Evolutionary conservation across 2,888 invertebrate species (phyloP).

Genomic region (Muscina levida): DNA sequence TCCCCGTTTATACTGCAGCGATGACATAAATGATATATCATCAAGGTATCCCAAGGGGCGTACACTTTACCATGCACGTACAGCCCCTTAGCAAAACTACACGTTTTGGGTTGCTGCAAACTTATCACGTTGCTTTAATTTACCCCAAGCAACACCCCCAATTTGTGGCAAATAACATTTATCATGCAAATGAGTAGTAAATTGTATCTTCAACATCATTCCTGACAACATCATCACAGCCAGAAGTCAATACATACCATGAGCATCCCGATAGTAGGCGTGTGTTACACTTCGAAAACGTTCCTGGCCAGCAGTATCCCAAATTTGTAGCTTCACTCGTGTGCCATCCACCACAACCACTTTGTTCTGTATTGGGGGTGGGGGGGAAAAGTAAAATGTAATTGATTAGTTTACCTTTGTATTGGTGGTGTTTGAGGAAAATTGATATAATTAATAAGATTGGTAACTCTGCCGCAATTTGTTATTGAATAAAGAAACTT

Average conservation of each 20-base stretch:
- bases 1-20: too few relatives aligned
- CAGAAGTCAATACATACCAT: constrained; percentile 86
- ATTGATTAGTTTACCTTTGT: background rate
- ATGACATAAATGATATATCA: too few relatives aligned
- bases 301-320: constrained; percentile 98
- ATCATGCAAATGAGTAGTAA: too few relatives aligned
- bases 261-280: constrained; percentile 96
- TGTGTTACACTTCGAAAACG: constrained; percentile 96
- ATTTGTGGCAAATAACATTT: too few relatives aligned
- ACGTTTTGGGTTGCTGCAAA: too few relatives aligned
- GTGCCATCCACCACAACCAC: constrained; percentile 90
- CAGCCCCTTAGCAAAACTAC: too few relatives aligned
- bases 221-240: too few relatives aligned
- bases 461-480: constrained; percentile 40
- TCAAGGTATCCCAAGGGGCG: too few relatives aligned
- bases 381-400: constrained; percentile 10
- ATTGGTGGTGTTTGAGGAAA: background rate
- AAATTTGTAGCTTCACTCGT: constrained; percentile 96
- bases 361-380: constrained; percentile 88
- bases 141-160: too few relatives aligned
- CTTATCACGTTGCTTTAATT: too few relatives aligned
- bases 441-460: background rate
- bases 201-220: background rate
- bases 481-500: background rate
- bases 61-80: too few relatives aligned